Evolutionary conservation across 2,888 invertebrate species (phyloP).

Genomic region (Chaetogeoica ovagalla): DNA sequence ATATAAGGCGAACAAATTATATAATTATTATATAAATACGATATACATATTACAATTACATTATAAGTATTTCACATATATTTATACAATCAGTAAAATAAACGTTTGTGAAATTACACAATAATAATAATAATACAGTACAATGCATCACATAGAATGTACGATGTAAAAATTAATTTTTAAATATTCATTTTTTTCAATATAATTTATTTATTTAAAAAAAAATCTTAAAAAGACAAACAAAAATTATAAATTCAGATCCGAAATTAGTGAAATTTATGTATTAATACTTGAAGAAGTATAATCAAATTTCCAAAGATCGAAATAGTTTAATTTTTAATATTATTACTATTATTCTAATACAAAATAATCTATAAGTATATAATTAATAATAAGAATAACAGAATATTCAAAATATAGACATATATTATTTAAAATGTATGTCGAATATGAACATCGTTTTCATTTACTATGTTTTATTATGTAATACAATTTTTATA

Average conservation of each 20-base stretch:
- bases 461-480: too few relatives aligned
- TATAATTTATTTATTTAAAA: background rate
- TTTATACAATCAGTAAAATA: background rate
- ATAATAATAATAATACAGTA: background rate
- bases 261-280: background rate
- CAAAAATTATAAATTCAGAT: slow-evolving; percentile 24
- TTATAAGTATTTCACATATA: background rate
- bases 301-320: background rate
- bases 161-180: background rate
- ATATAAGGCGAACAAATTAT: too few relatives aligned
- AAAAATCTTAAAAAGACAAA: background rate
- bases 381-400: too few relatives aligned
- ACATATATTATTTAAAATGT: too few relatives aligned
- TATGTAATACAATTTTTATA: too few relatives aligned
- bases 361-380: too few relatives aligned
- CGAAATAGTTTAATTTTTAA: background rate
- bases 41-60: background rate
- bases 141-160: background rate
- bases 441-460: background rate
- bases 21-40: background rate
- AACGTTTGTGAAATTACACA: background rate
- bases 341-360: background rate
- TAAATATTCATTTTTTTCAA: background rate
- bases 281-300: background rate
- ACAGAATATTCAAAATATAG: background rate